A percentile compares a stretch with the other conserved stretches of the same genome.
phyloP scores from a whole-genome alignment of 1,140 invertebrate genomes.

The Radopholus similis region DNA sequence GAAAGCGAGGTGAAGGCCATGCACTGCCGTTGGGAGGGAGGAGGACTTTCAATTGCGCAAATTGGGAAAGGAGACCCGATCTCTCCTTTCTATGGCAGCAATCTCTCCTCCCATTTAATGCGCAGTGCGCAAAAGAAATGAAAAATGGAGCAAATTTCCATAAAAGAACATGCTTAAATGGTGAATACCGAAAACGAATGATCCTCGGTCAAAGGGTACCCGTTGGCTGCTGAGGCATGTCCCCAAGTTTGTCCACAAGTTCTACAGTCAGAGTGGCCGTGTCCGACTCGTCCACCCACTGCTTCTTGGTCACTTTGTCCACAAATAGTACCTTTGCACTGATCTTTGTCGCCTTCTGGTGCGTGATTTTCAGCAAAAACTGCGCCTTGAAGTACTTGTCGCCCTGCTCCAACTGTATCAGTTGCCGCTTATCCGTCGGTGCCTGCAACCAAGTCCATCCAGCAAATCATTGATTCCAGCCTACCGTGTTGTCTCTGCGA shows the following conservation, averaged over 20 bases:
- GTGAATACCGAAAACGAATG: too few species aligned
- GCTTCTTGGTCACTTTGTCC: conserved; percentile 9
- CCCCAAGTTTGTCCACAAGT: too few species aligned
- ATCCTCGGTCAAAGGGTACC: too few species aligned
- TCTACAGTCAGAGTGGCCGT: conserved; percentile 8
- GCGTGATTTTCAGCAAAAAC: conserved; percentile 23
- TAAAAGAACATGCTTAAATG: background rate
- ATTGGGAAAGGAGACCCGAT: too few species aligned
- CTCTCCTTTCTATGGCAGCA: too few species aligned
- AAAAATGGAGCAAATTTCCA: background rate
- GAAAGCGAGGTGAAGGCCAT: background rate
- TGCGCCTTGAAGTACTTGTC: conserved; percentile 20
- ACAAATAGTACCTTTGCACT: conserved; percentile 14
- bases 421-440: conserved; percentile 5
- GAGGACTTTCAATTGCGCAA: conserved; percentile 14
- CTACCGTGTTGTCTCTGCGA: conserved; percentile 12
- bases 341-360: conserved; percentile 14
- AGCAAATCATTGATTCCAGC: background rate
- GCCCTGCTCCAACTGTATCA: conserved; percentile 13
- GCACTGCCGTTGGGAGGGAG: too few species aligned
- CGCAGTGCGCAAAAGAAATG: background rate
- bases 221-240: too few species aligned
- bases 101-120: too few species aligned
- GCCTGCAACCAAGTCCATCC: conserved; percentile 2
- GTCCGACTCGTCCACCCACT: conserved; percentile 16